Percentiles rank a stretch among this genome's conserved stretches.
phyloP scores from a whole-genome alignment of 2,888 invertebrate genomes.

The Oxytorus armatus region DNA sequence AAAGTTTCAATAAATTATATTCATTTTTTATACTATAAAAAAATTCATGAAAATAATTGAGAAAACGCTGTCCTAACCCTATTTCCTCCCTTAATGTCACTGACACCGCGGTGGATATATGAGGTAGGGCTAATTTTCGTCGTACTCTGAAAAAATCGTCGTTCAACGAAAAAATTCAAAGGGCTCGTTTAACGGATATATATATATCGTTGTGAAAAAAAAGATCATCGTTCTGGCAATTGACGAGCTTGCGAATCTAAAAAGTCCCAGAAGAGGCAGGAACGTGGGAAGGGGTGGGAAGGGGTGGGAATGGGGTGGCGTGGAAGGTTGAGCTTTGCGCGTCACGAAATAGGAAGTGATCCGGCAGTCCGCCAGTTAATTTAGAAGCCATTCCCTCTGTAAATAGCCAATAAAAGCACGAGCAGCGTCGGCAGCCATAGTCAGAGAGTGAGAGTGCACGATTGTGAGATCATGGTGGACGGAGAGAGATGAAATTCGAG shows the following conservation, averaged over 20 bases:
- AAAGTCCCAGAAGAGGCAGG: slow-evolving; percentile 1
- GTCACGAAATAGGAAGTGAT: slow-evolving; percentile 76
- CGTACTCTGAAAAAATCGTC: background rate
- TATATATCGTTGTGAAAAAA: slow-evolving; percentile 12
- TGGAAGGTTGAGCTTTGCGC: slow-evolving; percentile 55
- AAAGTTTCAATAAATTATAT: too few species aligned
- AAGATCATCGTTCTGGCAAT: slow-evolving; percentile 27
- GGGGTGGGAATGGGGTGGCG: too few species aligned
- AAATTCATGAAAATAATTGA: too few species aligned
- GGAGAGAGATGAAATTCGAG: slow-evolving; percentile 71
- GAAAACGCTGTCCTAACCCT: too few species aligned
- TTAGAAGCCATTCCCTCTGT: slow-evolving; percentile 84
- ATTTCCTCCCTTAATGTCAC: too few species aligned
- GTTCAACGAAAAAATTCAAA: slow-evolving; percentile 14
- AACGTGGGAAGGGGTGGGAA: slow-evolving; percentile 6
- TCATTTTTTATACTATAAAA: too few species aligned
- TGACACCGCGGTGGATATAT: background rate
- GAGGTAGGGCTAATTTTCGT: background rate
- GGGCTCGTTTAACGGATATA: background rate
- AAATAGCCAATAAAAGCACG: slow-evolving; percentile 84
- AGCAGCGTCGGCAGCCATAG: slow-evolving; percentile 57
- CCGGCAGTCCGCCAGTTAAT: slow-evolving; percentile 84
- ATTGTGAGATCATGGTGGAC: slow-evolving; percentile 27
- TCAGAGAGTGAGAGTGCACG: slow-evolving; percentile 42
- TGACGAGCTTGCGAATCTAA: slow-evolving; percentile 38